Percentiles rank a stretch among this genome's conserved stretches.
phyloP scores from a whole-genome alignment of 64 coral and sea anemone genomes.

The Pachyseris speciosa region DNA sequence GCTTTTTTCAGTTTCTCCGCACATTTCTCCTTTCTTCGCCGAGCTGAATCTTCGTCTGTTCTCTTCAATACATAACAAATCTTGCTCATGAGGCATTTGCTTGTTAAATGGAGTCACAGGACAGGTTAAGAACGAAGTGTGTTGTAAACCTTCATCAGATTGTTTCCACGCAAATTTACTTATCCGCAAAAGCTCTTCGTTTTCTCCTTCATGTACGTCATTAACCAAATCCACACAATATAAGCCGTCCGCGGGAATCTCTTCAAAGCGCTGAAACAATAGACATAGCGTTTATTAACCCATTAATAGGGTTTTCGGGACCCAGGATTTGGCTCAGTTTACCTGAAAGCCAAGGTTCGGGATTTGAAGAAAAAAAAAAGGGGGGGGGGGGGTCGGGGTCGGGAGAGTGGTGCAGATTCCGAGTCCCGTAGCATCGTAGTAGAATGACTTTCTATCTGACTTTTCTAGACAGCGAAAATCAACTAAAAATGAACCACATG shows the following conservation, averaged over 20 bases:
- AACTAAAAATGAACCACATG: too few species aligned
- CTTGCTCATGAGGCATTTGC: slow-evolving; percentile 63
- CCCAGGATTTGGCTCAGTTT: too few species aligned
- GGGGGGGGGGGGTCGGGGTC: too few species aligned
- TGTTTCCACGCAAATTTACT: slow-evolving; percentile 46
- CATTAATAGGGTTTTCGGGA: too few species aligned
- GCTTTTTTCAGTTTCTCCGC: neutral
- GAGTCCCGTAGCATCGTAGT: too few species aligned
- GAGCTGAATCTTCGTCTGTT: neutral
- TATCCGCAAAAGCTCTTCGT: slow-evolving; percentile 19
- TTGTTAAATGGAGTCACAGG: slow-evolving; percentile 78
- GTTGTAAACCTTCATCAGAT: neutral
- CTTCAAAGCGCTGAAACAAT: slow-evolving; percentile 79
- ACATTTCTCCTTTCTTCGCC: neutral
- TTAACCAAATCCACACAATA: slow-evolving; percentile 77
- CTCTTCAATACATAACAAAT: slow-evolving; percentile 20
- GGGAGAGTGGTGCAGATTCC: too few species aligned
- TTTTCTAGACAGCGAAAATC: too few species aligned
- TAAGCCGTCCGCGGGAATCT: slow-evolving; percentile 91
- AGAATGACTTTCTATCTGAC: too few species aligned
- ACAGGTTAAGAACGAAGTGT: neutral
- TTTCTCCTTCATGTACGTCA: neutral
- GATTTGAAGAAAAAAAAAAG: too few species aligned
- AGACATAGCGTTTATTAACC: too few species aligned
- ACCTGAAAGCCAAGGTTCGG: too few species aligned